Conservation (phyloP, 2,888 invertebrate genomes). For the Spisula solida region DNA sequence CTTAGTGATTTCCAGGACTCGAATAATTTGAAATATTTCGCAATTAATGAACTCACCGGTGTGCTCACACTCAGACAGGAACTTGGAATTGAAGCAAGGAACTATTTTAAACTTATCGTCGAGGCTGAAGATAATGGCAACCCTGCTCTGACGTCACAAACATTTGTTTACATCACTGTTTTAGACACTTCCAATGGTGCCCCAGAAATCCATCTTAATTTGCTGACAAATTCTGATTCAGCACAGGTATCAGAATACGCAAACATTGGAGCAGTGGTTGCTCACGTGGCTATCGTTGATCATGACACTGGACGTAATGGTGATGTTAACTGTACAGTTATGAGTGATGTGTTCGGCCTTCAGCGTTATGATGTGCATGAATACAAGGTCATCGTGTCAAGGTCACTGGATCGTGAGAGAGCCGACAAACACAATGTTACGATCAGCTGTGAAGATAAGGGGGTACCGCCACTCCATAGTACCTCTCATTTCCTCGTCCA, state of each 20-base stretch:
- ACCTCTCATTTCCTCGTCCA: constrained; percentile 70
- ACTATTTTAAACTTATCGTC: constrained; percentile 71
- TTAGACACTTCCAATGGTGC: constrained; percentile 97
- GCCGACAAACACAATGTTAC: constrained; percentile 62
- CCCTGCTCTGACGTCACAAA: constrained; percentile 72
- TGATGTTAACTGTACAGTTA: constrained; percentile 70
- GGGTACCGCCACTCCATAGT: constrained; percentile 68
- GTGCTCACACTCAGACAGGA: constrained; percentile 69
- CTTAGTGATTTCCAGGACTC: constrained; percentile 74
- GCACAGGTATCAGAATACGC: constrained; percentile 75
- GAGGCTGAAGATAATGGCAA: constrained; percentile 73
- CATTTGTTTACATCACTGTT: constrained; percentile 88
- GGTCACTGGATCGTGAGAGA: constrained; percentile 71
- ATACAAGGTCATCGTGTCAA: constrained; percentile 74
- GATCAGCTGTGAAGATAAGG: constrained; percentile 72
- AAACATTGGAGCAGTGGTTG: constrained; percentile 75
- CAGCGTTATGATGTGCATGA: constrained; percentile 73
- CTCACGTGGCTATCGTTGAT: constrained; percentile 74
- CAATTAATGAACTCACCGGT: constrained; percentile 73
- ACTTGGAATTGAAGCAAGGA: constrained; percentile 60
- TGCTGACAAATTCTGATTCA: constrained; percentile 59
- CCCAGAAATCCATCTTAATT: constrained; percentile 89
- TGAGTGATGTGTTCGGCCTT: constrained; percentile 68
- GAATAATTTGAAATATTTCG: constrained; percentile 69
- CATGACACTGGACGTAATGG: constrained; percentile 78